Evolutionary conservation across 2,888 invertebrate species (phyloP), one percentile per base, ranked within the genome.

Genomic region (Ochropleura plecta): DNA sequence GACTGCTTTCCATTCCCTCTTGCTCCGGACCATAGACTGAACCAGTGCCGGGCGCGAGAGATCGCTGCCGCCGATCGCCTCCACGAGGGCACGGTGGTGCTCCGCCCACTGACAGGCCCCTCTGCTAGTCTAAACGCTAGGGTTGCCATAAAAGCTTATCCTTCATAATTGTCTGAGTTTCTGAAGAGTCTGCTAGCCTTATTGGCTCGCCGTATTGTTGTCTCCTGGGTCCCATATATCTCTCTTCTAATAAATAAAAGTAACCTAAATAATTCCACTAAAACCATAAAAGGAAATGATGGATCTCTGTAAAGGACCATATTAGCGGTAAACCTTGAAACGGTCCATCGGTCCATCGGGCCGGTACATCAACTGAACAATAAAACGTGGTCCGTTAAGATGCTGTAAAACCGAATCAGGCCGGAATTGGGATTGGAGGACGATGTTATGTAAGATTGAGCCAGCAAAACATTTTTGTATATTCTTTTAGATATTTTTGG

Each of bases 341-440:
- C 55, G 72, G 76, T 73, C 76, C 83, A 76, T 75, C 62, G 71
- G 82, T 63, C 64, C 73, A 73, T 71, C 46, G 67, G 57, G 44
- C 40, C 57, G 63, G 68, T 79, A 79, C 80, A 80, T 87, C 81
- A 84, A 78, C 55, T 42, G 53, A 51, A 76, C 83, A 82, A 81
- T 86, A 86, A 86, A 77, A 84, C 78, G 70, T 18, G 65, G 71
- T 77, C 60, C 79, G 74, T 79, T 81, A 85, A 85, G 77, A 71
- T 63, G 77, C 79, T 83, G 88, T 90, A 88, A 90, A 91, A 87
- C 83, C 79, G 82, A 86, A 86, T 86, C 80, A 82, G 66, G 59
- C 53, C n/a, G 62, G 55, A 62, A 83, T 79, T 67, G 70, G 53
- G 40, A 51, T 70, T 67, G 44, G 3, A 18, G 67, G 55, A n/a